Conservation (phyloP, 2,888 invertebrate species). For the Neocrepidodera transversa region DNA sequence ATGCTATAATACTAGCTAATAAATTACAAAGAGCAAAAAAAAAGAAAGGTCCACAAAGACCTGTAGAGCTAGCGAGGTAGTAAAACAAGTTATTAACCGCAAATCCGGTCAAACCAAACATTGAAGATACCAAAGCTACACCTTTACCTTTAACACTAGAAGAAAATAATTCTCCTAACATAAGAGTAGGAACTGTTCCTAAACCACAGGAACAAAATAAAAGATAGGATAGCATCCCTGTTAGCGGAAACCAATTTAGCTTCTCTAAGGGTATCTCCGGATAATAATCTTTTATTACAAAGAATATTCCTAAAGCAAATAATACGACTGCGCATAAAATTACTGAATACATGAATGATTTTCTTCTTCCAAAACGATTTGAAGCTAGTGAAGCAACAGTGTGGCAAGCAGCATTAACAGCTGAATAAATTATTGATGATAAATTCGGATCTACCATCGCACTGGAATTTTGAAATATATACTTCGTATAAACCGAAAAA, state of each 20-base stretch:
- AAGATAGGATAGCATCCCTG: conserved; percentile 43
- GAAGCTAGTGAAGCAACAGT: conserved; percentile 39
- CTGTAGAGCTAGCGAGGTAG: conserved; percentile 45
- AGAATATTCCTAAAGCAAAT: conserved; percentile 45
- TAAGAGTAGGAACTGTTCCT: conserved; percentile 48
- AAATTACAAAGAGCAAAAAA: conserved; percentile 20
- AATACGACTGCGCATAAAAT: conserved; percentile 37
- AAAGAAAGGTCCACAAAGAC: conserved; percentile 43
- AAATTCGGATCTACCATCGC: conserved; percentile 47
- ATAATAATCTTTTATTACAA: conserved; percentile 44
- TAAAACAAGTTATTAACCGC: conserved; percentile 50
- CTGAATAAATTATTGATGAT: conserved; percentile 48
- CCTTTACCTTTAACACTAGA: conserved; percentile 50
- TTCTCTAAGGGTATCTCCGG: conserved; percentile 35
- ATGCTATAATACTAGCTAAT: conserved; percentile 4
- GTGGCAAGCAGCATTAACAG: conserved; percentile 35
- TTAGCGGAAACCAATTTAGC: conserved; percentile 49
- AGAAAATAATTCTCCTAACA: conserved; percentile 51
- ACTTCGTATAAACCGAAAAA: conserved; percentile 49
- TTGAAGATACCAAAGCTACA: conserved; percentile 25
- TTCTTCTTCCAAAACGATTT: conserved; percentile 49
- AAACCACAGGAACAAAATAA: conserved; percentile 37
- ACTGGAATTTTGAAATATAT: conserved; percentile 53
- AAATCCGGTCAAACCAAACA: conserved; percentile 1
- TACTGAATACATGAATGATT: conserved; percentile 48